These are phyloP conservation scores for Xerus rutilus DNA, from an alignment of 2,797 vertebrate genomes.

Conservation along the genomic window DNA sequence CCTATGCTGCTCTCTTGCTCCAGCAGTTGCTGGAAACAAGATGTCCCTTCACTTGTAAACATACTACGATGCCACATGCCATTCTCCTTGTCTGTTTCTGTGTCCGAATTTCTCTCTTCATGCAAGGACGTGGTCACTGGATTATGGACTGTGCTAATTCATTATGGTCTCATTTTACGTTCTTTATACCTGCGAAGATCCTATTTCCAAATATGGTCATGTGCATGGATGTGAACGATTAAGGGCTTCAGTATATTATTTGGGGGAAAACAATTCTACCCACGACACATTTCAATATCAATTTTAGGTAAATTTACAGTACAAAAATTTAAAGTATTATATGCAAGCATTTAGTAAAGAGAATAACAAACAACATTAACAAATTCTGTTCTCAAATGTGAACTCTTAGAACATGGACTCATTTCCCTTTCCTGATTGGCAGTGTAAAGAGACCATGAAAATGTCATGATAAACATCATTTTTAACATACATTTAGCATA, in stretches of 20 bases:
- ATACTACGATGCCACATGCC: background rate
- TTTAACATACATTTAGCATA: background rate
- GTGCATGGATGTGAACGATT: background rate
- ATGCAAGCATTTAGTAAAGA: background rate
- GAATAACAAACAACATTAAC: background rate
- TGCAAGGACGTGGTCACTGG: background rate
- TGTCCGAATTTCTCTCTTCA: background rate
- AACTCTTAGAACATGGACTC: background rate
- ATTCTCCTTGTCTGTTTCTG: background rate
- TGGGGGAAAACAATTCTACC: background rate
- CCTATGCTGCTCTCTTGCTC: background rate
- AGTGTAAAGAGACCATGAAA: background rate
- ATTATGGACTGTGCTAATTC: background rate
- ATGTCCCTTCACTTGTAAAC: background rate
- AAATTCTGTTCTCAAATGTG: background rate
- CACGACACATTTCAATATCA: background rate
- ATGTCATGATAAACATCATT: background rate
- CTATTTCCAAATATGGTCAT: background rate
- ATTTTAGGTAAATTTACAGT: background rate
- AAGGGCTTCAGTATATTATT: background rate
- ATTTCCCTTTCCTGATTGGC: background rate
- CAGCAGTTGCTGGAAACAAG: background rate
- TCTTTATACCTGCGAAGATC: background rate
- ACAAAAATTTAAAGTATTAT: background rate
- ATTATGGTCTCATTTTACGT: background rate